A percentile compares a stretch with the other conserved stretches of the same genome.
Evolutionary conservation across 2,888 invertebrate species (phyloP).

Genomic region (Acanthococcus lagerstroemiae): DNA sequence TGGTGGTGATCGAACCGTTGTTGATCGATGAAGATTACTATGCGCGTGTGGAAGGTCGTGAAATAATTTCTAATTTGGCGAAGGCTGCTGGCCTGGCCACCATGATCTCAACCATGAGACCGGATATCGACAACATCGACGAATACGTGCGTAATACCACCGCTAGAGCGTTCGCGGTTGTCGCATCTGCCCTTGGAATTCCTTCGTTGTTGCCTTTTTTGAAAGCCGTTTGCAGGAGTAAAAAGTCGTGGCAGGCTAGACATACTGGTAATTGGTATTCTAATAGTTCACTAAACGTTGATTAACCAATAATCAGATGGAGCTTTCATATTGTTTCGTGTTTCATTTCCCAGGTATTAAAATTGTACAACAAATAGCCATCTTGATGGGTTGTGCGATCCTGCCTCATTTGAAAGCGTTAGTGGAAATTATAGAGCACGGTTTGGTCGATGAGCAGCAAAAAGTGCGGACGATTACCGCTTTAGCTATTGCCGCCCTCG

Average conservation of each 20-base stretch:
- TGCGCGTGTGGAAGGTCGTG: slow-evolving; percentile 97
- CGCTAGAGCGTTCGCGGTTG: slow-evolving; percentile 98
- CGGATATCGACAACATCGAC: slow-evolving; percentile 99
- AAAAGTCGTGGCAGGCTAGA: slow-evolving; percentile 98
- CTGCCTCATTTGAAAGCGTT: slow-evolving; percentile 93
- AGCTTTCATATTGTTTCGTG: not conserved
- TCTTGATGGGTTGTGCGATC: slow-evolving; percentile 99
- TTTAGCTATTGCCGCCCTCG: slow-evolving; percentile 92
- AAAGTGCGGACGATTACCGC: slow-evolving; percentile 99
- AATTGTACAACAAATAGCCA: slow-evolving; percentile 99
- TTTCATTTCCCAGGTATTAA: slow-evolving; percentile 90
- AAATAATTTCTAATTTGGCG: slow-evolving; percentile 97
- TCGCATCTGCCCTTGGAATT: slow-evolving; percentile 96
- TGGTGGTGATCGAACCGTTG: slow-evolving; percentile 97
- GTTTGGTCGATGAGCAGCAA: slow-evolving; percentile 95
- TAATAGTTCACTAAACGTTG: no score
- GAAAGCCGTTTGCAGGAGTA: slow-evolving; percentile 97
- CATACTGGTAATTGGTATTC: slow-evolving; percentile 37
- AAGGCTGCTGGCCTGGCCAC: slow-evolving; percentile 99
- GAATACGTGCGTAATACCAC: slow-evolving; percentile 99
- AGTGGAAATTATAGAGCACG: slow-evolving; percentile 98
- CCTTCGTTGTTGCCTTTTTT: slow-evolving; percentile 94
- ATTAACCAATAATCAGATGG: no score
- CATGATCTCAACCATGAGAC: slow-evolving; percentile 99
- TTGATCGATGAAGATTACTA: slow-evolving; percentile 99